These are phyloP conservation scores for Ectobius pallidus DNA, from an alignment of 2,888 invertebrate species.

Conservation along the genomic window DNA sequence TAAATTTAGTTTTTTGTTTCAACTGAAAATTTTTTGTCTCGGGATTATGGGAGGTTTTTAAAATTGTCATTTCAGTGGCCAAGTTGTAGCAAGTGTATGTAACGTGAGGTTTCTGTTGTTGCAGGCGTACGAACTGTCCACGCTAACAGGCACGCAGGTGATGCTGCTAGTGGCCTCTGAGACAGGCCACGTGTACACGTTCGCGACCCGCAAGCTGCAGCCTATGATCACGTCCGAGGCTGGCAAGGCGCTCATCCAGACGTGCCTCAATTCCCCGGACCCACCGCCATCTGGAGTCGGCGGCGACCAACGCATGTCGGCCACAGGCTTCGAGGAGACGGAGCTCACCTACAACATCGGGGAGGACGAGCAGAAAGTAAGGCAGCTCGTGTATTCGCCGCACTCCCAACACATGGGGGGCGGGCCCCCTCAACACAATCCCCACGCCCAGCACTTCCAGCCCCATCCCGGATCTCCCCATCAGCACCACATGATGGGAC, in stretches of 20 bases:
- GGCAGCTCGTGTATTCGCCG: conserved; percentile 89
- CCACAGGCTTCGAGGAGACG: conserved; percentile 98
- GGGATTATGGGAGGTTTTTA: no score
- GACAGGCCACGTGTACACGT: conserved; percentile 99
- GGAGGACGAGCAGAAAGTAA: conserved; percentile 96
- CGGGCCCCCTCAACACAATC: conserved; percentile 43
- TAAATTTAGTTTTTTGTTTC: no score
- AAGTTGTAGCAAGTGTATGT: no score
- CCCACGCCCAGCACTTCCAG: conserved; percentile 54
- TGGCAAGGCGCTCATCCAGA: conserved; percentile 97
- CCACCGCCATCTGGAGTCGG: conserved; percentile 66
- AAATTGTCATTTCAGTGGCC: no score
- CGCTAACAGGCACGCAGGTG: conserved; percentile 98
- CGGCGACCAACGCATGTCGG: conserved; percentile 96
- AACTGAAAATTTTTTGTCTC: no score
- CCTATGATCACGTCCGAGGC: conserved; percentile 99
- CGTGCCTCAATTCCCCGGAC: conserved; percentile 97
- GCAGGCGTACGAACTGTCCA: conserved; percentile 99
- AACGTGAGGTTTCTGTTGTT: conserved; percentile 7
- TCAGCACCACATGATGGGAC: conserved; percentile 63
- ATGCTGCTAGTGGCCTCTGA: conserved; percentile 99
- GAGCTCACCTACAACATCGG: conserved; percentile 96
- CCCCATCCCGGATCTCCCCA: conserved; percentile 59
- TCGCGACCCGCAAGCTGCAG: conserved; percentile 97
- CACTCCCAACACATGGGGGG: conserved; percentile 45